A percentile compares a stretch with the other conserved stretches of the same genome.
These are phyloP conservation scores for Bucorvus abyssinicus DNA, from an alignment of 2,797 vertebrate genomes.

Conservation along the genomic window DNA sequence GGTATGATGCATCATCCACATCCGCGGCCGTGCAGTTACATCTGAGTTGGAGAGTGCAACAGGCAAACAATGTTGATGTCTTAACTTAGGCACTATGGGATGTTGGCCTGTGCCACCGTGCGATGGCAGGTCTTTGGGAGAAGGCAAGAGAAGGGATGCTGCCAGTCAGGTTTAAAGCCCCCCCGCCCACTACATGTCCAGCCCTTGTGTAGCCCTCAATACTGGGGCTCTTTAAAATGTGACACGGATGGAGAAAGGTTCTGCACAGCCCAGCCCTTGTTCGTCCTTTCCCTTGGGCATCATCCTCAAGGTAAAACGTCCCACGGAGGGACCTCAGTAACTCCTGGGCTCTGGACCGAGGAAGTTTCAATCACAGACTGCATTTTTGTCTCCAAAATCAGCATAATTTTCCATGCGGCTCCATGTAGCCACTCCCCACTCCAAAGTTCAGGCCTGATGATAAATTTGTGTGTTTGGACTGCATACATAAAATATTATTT, in stretches of 20 bases:
- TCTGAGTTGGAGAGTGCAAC: not conserved
- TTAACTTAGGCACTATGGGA: not conserved
- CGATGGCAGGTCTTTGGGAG: not conserved
- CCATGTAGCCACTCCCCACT: not conserved
- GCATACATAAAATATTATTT: not conserved
- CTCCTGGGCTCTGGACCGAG: not conserved
- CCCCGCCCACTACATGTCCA: accelerated
- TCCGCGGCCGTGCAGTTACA: accelerated
- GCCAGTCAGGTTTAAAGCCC: not conserved
- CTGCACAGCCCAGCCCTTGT: not conserved
- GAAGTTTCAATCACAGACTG: not conserved
- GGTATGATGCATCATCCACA: not conserved
- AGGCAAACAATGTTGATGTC: not conserved
- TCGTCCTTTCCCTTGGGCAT: not conserved
- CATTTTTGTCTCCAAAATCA: not conserved
- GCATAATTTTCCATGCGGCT: not conserved
- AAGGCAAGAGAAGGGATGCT: not conserved
- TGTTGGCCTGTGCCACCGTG: not conserved
- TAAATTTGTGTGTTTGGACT: not conserved
- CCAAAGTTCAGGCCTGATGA: not conserved
- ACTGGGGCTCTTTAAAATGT: not conserved
- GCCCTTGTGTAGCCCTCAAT: not conserved
- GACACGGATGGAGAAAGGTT: not conserved
- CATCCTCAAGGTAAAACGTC: not conserved
- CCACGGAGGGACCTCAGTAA: not conserved